Percentiles rank a stretch among this genome's conserved stretches.
Evolutionary conservation across 2,113 vertebrate genomes (phyloP).

Genomic region (Cyprinodon tularosa): DNA sequence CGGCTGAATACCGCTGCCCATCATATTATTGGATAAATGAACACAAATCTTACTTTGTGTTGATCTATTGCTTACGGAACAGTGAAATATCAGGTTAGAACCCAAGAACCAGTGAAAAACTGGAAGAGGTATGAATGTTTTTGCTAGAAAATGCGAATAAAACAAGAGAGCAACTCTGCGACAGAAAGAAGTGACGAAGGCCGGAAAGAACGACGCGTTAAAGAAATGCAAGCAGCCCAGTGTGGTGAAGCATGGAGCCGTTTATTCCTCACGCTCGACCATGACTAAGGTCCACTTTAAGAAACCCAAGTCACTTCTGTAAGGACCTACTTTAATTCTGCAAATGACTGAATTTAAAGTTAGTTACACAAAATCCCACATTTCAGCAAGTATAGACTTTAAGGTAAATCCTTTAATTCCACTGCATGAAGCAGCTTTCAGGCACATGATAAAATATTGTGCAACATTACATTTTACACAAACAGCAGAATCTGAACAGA

Average conservation of each 20-base stretch:
- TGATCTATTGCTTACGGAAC: background rate
- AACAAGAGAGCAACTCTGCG: background rate
- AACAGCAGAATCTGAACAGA: conserved; percentile 56
- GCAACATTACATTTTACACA: conserved; percentile 69
- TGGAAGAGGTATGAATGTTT: background rate
- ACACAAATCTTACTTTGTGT: background rate
- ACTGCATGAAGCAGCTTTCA: conserved; percentile 71
- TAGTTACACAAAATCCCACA: conserved; percentile 60
- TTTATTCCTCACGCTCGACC: conserved; percentile 77
- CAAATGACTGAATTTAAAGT: conserved; percentile 58
- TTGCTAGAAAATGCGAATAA: background rate
- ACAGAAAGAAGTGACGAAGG: conserved; percentile 9
- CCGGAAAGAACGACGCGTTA: conserved; percentile 18
- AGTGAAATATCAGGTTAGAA: background rate
- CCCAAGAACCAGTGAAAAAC: background rate
- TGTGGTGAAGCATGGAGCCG: conserved; percentile 64
- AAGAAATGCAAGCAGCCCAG: conserved; percentile 58
- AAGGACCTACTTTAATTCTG: conserved; percentile 34
- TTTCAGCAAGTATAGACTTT: conserved; percentile 50
- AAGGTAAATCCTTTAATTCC: conserved; percentile 62
- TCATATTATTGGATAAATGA: background rate
- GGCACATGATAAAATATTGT: conserved; percentile 77
- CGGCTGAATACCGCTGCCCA: no score
- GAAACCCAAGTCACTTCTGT: conserved; percentile 15
- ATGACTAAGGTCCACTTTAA: conserved; percentile 61